Base-by-base conservation (phyloP, 2,888 invertebrate species). In the Homarus gammarus region DNA sequence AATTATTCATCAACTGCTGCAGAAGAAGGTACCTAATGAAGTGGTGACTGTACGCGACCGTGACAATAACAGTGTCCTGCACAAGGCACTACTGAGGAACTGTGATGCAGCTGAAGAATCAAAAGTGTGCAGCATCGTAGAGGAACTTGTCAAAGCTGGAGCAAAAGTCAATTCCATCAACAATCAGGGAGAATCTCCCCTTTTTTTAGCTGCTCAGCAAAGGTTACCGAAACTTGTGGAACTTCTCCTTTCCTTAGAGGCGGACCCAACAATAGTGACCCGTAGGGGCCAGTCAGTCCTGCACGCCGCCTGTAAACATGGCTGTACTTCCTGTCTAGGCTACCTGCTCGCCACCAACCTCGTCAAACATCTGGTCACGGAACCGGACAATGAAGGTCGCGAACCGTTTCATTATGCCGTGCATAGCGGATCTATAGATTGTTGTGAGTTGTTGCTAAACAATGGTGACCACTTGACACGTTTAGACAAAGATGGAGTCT, bases 201-300 rank as follows among this genome's bases (percentile, higher is more conserved):
- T 96, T n/a, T 96, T 96, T 92, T 93, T 95, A 88, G 95, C 96
- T 56, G 95, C 95, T 68, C 95, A 95, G 92, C 93, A 94, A 92
- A 95, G 95, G 0, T 94, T 95, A 89, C 92, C 94, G 31, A 94
- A 95, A 84, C 95, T 95, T 92, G 94, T 96, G 15, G 94, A 94
- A 93, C 93, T 94, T 38, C 93, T 96, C 72, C 93, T 96, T 44
- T 94, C 93, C 93, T 94, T 93, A 93, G 95, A 93, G 38, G 94
- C 94, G 77, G 93, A 93, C 93, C 94, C 93, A 92, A 93, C 94
- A 84, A 51, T 88, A 49, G 93, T 94, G 68, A 93, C 93, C 40
- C 51, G 64, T 15, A n/a, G 38, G 2, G 89, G 90, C 1, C 87
- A 85, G 77, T 78, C 87, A 2, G 79, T 89, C 18, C 51, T 92